Conservation (phyloP, 2,888 invertebrate genomes). For the Heliconius ethilla region DNA sequence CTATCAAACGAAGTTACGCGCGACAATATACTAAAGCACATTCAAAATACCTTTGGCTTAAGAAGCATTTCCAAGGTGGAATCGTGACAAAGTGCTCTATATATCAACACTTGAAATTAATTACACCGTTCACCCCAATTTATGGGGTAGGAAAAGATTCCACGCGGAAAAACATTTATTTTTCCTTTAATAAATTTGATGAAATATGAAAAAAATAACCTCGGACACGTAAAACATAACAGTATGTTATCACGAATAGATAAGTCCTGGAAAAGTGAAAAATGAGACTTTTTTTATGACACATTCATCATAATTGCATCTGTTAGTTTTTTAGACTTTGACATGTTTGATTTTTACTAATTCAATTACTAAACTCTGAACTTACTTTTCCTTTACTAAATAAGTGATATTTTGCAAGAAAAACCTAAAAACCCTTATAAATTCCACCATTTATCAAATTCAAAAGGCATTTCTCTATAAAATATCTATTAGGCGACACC, state of each 20-base stretch:
- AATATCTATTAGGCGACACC: slow-evolving; percentile 16
- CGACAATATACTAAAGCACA: too few relatives aligned
- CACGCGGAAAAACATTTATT: background rate
- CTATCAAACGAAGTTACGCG: background rate
- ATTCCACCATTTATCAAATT: background rate
- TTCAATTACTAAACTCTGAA: too few relatives aligned
- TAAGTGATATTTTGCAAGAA: background rate
- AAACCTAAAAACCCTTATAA: background rate
- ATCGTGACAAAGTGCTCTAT: slow-evolving; percentile 10
- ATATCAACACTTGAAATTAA: slow-evolving; percentile 21
- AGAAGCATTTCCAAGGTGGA: background rate
- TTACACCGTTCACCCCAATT: slow-evolving; percentile 5
- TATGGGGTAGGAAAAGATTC: background rate
- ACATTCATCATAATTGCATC: too few relatives aligned
- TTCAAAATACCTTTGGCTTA: background rate
- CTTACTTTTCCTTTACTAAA: too few relatives aligned
- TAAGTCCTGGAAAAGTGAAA: too few relatives aligned
- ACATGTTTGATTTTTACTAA: too few relatives aligned
- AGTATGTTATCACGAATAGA: too few relatives aligned
- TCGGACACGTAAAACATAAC: background rate
- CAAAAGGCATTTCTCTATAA: slow-evolving; percentile 4
- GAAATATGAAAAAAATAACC: background rate
- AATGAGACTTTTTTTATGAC: too few relatives aligned
- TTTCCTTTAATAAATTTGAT: slow-evolving; percentile 6
- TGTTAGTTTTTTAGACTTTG: too few relatives aligned